phyloP scores from a whole-genome alignment of 2,113 vertebrate genomes.

The Hyla sarda region DNA sequence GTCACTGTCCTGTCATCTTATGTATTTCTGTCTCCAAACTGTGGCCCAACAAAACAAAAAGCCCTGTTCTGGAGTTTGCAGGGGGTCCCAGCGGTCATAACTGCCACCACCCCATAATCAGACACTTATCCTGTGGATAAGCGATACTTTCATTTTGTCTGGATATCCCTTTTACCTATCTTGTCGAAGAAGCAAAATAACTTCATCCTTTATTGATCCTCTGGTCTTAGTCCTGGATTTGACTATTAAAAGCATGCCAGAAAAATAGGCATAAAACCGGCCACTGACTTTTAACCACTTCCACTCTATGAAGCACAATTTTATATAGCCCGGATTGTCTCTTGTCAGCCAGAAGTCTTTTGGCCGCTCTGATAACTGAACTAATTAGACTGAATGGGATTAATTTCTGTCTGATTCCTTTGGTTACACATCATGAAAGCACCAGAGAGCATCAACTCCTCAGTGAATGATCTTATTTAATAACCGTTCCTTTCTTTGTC shows the following conservation, averaged over 20 bases:
- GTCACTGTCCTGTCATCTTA: too few relatives aligned
- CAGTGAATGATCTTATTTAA: conserved; percentile 79
- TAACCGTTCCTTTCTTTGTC: conserved; percentile 70
- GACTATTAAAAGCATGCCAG: not conserved
- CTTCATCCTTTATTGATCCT: not conserved
- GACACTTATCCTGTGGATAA: too few relatives aligned
- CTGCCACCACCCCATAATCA: too few relatives aligned
- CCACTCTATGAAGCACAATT: not conserved
- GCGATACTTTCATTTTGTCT: too few relatives aligned
- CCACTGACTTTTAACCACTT: not conserved
- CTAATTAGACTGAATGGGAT: conserved; percentile 55
- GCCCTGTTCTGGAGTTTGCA: too few relatives aligned
- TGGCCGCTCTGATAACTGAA: not conserved
- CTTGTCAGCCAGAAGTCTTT: not conserved
- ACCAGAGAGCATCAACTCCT: conserved; percentile 76
- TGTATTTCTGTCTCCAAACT: too few relatives aligned
- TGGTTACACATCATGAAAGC: conserved; percentile 62
- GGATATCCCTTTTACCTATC: too few relatives aligned
- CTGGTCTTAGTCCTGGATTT: not conserved
- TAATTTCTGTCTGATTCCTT: conserved; percentile 54
- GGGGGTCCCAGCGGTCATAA: too few relatives aligned
- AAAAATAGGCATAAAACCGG: not conserved
- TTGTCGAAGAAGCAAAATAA: not conserved
- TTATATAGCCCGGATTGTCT: not conserved
- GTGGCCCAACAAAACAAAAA: too few relatives aligned